Percentiles rank a stretch among this genome's conserved stretches.
phyloP scores from a whole-genome alignment of 1,140 invertebrate species.

The Eulimnadia texana region DNA sequence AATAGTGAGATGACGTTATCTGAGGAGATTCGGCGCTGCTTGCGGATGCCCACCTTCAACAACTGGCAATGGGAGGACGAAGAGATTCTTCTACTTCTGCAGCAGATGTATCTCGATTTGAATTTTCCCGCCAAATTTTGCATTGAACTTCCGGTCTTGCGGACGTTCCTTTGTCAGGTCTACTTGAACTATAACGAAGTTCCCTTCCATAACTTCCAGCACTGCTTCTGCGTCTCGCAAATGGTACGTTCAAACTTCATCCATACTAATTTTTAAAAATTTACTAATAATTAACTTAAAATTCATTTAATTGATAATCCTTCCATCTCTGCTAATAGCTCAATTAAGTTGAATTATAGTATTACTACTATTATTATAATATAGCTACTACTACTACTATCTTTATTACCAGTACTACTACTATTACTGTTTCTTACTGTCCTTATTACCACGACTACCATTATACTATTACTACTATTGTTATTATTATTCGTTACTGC shows the following conservation, averaged over 20 bases:
- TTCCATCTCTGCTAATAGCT: too few relatives aligned
- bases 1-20: slow-evolving; percentile 44
- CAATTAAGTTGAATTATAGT: too few relatives aligned
- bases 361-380: too few relatives aligned
- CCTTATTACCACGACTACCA: too few relatives aligned
- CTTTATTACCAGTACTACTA: too few relatives aligned
- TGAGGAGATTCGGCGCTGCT: slow-evolving; percentile 40
- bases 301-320: slow-evolving; percentile 20
- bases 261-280: neutral
- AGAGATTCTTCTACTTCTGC: slow-evolving; percentile 61
- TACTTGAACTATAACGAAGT: slow-evolving; percentile 82
- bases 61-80: slow-evolving; percentile 70
- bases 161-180: slow-evolving; percentile 58
- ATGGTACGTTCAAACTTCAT: slow-evolving; percentile 38
- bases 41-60: slow-evolving; percentile 62
- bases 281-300: neutral
- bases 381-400: too few relatives aligned
- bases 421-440: too few relatives aligned
- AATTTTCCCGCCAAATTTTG: slow-evolving; percentile 58
- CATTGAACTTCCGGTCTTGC: slow-evolving; percentile 53
- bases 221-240: slow-evolving; percentile 78
- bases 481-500: too few relatives aligned
- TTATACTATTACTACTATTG: too few relatives aligned
- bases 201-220: slow-evolving; percentile 79
- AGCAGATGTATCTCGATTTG: slow-evolving; percentile 71